phyloP scores from a whole-genome alignment of 2,797 vertebrate genomes.

The Saguinus oedipus region DNA sequence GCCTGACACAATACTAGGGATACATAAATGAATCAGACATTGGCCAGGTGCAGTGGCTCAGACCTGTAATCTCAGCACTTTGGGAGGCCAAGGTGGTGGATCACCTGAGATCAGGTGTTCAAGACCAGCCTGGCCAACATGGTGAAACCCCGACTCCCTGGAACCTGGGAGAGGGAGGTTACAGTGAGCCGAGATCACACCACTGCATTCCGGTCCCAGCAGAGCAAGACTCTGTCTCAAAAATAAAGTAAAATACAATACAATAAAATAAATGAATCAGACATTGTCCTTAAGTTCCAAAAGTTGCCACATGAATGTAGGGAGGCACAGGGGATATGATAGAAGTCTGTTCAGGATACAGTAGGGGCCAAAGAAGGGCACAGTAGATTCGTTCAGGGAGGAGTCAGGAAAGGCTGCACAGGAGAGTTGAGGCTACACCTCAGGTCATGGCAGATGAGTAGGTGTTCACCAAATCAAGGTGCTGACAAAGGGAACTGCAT shows the following conservation, averaged over 20 bases:
- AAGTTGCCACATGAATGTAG: neutral
- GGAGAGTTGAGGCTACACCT: neutral
- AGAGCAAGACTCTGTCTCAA: neutral
- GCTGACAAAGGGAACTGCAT: neutral
- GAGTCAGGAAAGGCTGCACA: neutral
- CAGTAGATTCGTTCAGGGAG: neutral
- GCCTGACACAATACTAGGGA: neutral
- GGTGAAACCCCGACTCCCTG: neutral
- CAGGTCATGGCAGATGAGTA: neutral
- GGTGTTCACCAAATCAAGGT: neutral
- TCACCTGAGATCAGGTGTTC: neutral
- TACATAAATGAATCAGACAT: neutral
- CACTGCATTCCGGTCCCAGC: neutral
- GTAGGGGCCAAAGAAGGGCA: neutral
- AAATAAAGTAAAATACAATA: neutral
- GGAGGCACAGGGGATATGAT: neutral
- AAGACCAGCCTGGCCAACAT: neutral
- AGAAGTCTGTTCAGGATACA: neutral
- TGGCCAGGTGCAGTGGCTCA: neutral
- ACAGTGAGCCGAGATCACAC: neutral
- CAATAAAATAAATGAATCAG: neutral
- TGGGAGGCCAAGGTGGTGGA: neutral
- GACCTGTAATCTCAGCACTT: neutral
- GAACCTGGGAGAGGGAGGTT: neutral
- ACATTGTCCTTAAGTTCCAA: neutral